Base-by-base conservation (phyloP, 2,888 invertebrate species). In the Diarsia brunnea region DNA sequence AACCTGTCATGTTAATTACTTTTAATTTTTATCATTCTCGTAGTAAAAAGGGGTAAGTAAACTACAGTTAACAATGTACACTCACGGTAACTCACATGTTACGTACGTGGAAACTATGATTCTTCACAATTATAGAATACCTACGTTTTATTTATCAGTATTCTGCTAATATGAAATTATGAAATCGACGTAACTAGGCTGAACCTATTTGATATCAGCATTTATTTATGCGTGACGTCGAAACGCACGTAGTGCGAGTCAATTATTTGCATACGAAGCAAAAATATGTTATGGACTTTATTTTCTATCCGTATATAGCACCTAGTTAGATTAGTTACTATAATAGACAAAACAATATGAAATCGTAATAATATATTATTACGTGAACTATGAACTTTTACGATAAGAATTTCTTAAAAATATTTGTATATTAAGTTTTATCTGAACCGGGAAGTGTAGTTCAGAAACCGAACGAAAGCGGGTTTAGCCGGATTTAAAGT, bases 101-200 rank as follows among this genome's bases (percentile, higher is more conserved):
- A 51, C 19, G 58, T 69, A 79, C 69, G 79, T 69, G 65, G 53
- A 66, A 61, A 69, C 27, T 45, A 61, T 8, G 16, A 21, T 51
- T 68, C 31, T 31, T 71, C 10, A 61, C 49, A 64, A 70, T 47
- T 63, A 72, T 38, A 51, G 45, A 79, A 78, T 78, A 60, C 70
- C 64, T 78, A 77, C 61, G 21, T 19, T 47, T 58, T 61, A 45
- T 66, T 49, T 47, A 71, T 78, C 58, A 60, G 51, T 55, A 79
- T 61, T 78, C 49, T 65, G 73, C 73, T 69, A 12, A 69, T 60
- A 65, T 21, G 27, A 45, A 61, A 75, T 82, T 75, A 72, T 79
- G 75, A 83, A 83, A 79, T 73, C 47, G 31, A 58, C 69, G 72
- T 67, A 75, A 72, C 67, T 79, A 73, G 75, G 79, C 75, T 83